Conservation (phyloP, 2,113 vertebrate species). For the Cebus imitator region DNA sequence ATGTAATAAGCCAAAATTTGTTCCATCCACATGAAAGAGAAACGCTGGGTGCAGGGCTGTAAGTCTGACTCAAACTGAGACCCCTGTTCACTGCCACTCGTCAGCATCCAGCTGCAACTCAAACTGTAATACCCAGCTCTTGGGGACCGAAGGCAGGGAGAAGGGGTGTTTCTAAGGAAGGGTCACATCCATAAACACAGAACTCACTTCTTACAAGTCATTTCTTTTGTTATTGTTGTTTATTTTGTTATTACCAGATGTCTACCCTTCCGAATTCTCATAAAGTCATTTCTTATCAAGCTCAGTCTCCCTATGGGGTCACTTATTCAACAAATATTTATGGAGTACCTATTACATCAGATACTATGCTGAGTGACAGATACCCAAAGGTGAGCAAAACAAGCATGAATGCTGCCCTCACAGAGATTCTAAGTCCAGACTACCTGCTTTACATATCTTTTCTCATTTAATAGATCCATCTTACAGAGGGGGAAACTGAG, state of each 20-base stretch:
- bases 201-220: not conserved
- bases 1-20: conserved; percentile 76
- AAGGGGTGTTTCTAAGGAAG: not conserved
- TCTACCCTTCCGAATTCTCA: no score
- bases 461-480: not conserved
- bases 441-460: not conserved
- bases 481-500: not conserved
- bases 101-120: conserved; percentile 48
- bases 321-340: not conserved
- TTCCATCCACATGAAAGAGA: conserved; percentile 84
- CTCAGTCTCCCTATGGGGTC: not conserved
- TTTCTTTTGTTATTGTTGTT: not conserved
- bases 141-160: not conserved
- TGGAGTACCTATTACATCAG: not conserved
- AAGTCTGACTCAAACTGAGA: conserved; percentile 76
- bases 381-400: not conserved
- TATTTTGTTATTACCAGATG: no score
- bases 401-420: fast-evolving
- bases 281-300: not conserved
- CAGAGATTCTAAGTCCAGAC: not conserved
- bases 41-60: not conserved
- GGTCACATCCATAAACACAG: not conserved
- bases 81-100: conserved; percentile 33
- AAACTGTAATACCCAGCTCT: conserved; percentile 24
- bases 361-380: not conserved